Percentiles rank a stretch among this genome's conserved stretches.
phyloP scores from a whole-genome alignment of 2,888 invertebrate genomes.

The Drosophila percnosoma region DNA sequence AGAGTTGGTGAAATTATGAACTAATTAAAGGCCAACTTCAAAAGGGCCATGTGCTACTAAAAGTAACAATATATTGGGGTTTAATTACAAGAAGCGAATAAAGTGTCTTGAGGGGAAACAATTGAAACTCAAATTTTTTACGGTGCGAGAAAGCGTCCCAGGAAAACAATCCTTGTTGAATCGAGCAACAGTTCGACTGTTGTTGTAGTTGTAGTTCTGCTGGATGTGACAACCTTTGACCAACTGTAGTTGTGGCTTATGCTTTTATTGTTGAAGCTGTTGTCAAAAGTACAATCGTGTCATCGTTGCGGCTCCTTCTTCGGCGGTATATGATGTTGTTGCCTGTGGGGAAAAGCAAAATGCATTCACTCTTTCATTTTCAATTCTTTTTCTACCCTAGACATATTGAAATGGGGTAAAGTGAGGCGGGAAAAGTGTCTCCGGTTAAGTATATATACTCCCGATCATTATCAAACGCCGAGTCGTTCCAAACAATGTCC shows the following conservation, averaged over 20 bases:
- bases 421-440: neutral
- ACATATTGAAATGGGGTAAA: neutral
- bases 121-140: neutral
- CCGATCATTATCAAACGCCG: neutral
- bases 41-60: neutral
- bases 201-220: constrained; percentile 10
- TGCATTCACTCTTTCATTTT: constrained; percentile 5
- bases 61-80: neutral
- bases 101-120: neutral
- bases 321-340: constrained; percentile 5
- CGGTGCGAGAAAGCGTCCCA: neutral
- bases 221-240: constrained; percentile 24
- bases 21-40: neutral
- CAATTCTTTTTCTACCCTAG: neutral
- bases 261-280: constrained; percentile 17
- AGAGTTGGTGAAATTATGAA: no score
- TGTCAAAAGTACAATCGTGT: constrained; percentile 33
- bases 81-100: neutral
- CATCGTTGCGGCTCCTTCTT: constrained; percentile 10
- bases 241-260: constrained; percentile 10
- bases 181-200: constrained; percentile 41
- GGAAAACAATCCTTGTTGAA: constrained; percentile 36
- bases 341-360: constrained; percentile 21
- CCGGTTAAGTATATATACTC: neutral
- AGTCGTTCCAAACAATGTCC: neutral